Evolutionary conservation across 2,113 vertebrate species (phyloP).

Genomic region (Chrysochloris asiatica): DNA sequence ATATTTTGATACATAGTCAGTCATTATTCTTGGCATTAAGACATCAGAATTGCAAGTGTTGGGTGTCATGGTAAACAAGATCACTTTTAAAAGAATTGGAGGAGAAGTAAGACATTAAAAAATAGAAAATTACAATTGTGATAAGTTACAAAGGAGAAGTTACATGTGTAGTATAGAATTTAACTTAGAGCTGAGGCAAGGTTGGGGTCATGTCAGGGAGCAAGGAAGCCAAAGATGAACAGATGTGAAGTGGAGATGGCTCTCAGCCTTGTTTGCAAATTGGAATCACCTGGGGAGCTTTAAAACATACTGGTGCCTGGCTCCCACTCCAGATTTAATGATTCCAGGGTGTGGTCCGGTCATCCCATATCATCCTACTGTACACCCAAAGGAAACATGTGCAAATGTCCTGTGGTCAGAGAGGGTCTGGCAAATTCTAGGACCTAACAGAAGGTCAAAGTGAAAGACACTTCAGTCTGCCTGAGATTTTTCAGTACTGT

Average conservation of each 20-base stretch:
- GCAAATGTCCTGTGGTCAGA: background rate
- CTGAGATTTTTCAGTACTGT: background rate
- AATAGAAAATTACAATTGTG: background rate
- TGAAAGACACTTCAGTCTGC: background rate
- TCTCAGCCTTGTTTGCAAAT: background rate
- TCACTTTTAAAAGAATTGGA: background rate
- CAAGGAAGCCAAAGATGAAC: background rate
- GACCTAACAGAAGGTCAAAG: background rate
- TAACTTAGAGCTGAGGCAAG: background rate
- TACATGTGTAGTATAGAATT: background rate
- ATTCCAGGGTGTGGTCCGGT: background rate
- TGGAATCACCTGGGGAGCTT: background rate
- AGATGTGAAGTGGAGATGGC: background rate
- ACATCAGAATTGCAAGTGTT: background rate
- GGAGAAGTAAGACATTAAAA: conserved; percentile 22
- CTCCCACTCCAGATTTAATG: background rate
- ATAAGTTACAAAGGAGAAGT: background rate
- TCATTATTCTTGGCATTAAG: conserved; percentile 32
- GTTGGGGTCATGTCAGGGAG: background rate
- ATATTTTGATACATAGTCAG: background rate
- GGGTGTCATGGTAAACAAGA: background rate
- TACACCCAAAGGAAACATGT: background rate
- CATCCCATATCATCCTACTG: background rate
- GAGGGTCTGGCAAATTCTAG: background rate
- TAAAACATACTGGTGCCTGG: background rate